Conservation (phyloP, 2,888 invertebrate species). For the Rotaria sp. region DNA sequence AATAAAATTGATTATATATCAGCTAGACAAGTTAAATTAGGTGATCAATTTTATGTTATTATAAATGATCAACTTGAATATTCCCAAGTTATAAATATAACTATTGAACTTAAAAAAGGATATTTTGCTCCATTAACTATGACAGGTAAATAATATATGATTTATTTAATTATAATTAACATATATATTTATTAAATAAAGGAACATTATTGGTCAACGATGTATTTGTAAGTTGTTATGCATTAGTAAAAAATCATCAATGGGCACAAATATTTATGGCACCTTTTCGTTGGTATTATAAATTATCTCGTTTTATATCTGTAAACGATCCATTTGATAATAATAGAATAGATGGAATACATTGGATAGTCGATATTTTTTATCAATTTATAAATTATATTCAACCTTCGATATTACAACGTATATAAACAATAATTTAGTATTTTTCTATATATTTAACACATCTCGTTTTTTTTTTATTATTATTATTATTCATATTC, state of each 20-base stretch:
- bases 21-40: neutral
- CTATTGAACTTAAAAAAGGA: neutral
- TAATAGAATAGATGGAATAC: neutral
- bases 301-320: neutral
- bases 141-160: neutral
- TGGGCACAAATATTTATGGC: neutral
- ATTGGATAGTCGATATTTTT: neutral
- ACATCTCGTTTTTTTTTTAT: neutral
- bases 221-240: neutral
- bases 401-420: neutral
- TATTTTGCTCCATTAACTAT: constrained; percentile 27
- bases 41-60: neutral
- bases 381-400: neutral
- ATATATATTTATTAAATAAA: neutral
- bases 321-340: neutral
- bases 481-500: neutral
- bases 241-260: neutral
- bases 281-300: constrained; percentile 26
- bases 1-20: neutral
- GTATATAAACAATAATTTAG: neutral
- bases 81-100: neutral
- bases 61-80: neutral
- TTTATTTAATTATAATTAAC: neutral
- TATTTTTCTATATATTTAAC: neutral
- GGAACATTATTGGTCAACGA: neutral